Conservation (phyloP, 2,888 invertebrate species). For the Oscheius sp. region DNA sequence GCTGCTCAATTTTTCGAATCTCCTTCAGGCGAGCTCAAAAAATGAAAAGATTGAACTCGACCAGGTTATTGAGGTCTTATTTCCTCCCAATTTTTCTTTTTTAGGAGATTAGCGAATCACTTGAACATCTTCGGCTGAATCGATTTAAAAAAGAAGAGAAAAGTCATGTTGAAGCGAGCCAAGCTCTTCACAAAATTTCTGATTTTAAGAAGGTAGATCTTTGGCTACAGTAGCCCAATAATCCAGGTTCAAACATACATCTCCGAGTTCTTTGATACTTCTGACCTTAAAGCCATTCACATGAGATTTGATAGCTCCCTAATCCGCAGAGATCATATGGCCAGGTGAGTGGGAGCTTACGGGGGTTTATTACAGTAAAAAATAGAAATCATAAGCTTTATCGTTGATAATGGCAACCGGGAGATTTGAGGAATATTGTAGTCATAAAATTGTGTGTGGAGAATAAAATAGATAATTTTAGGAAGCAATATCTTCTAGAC, state of each 20-base stretch:
- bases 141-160: background rate
- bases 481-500: background rate
- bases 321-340: conserved; percentile 12
- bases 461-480: background rate
- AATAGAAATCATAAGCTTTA: background rate
- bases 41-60: too few species aligned
- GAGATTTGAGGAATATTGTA: too few species aligned
- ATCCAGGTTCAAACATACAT: background rate
- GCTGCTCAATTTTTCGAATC: conserved; percentile 15
- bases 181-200: background rate
- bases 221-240: background rate
- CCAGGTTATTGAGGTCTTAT: too few species aligned
- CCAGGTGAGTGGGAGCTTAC: conserved; percentile 15
- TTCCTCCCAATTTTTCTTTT: too few species aligned
- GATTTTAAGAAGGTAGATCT: background rate
- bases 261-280: background rate
- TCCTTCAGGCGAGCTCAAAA: too few species aligned
- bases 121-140: background rate
- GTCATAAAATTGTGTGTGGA: too few species aligned
- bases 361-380: background rate
- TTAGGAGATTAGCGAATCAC: background rate
- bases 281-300: background rate
- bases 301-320: background rate
- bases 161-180: background rate
- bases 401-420: too few species aligned